phyloP scores from a whole-genome alignment of 2,797 vertebrate genomes.

The Alfaro cultratus region DNA sequence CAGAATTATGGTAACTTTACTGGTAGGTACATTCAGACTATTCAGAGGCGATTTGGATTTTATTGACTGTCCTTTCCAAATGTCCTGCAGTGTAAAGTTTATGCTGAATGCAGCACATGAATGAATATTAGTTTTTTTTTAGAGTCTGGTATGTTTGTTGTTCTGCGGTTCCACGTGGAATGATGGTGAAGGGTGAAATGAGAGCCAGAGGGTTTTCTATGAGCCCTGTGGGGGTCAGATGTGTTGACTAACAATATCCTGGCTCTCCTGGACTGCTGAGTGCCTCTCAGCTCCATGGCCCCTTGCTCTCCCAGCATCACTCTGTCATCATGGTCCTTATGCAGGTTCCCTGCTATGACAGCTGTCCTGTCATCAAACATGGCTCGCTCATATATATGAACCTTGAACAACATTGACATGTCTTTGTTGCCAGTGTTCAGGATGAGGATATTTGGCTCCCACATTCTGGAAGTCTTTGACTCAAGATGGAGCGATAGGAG shows the following conservation, averaged over 20 bases:
- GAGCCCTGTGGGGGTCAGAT: conserved; percentile 57
- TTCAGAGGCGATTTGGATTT: conserved; percentile 4
- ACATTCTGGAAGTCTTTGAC: conserved; percentile 5
- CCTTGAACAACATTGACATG: conserved; percentile 52
- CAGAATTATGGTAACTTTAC: conserved; percentile 15
- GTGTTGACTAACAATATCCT: conserved; percentile 75
- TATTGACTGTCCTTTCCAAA: not conserved
- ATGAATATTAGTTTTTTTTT: conserved; percentile 32
- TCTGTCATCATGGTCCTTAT: conserved; percentile 74
- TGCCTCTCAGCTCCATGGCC: conserved; percentile 66
- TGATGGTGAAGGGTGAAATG: conserved; percentile 51
- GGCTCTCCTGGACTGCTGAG: conserved; percentile 61
- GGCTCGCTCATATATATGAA: conserved; percentile 57
- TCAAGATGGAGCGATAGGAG: not conserved
- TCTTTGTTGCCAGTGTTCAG: conserved; percentile 51
- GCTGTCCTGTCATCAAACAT: conserved; percentile 74
- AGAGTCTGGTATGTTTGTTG: conserved; percentile 53
- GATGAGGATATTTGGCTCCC: conserved; percentile 57
- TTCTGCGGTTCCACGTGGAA: conserved; percentile 34
- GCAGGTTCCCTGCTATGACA: conserved; percentile 62
- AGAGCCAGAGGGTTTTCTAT: conserved; percentile 65
- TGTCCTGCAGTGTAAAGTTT: not conserved
- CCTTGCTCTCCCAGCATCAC: conserved; percentile 65
- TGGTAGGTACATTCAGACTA: conserved; percentile 1
- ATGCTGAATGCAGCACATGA: conserved; percentile 12